Percentiles rank a stretch among this genome's conserved stretches.
phyloP scores from a whole-genome alignment of 2,888 invertebrate genomes.

The Trissolcus japonicus region DNA sequence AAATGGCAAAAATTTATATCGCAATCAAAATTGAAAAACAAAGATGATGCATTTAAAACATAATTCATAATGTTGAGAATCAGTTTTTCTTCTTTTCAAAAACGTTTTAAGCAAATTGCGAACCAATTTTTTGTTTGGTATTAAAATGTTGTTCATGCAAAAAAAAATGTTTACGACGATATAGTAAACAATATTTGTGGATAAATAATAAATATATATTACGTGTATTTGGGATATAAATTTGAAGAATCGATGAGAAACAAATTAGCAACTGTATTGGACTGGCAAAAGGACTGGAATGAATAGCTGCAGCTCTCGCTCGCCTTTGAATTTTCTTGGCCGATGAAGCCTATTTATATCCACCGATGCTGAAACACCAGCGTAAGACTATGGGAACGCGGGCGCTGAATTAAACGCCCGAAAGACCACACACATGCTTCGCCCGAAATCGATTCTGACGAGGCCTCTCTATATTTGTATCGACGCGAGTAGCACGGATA shows the following conservation, averaged over 20 bases:
- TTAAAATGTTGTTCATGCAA: too few species aligned
- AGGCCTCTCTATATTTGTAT: constrained; percentile 42
- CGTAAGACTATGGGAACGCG: constrained; percentile 51
- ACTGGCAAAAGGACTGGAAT: constrained; percentile 50
- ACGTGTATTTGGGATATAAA: neutral
- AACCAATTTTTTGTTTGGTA: too few species aligned
- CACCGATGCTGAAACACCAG: constrained; percentile 50
- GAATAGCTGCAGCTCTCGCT: constrained; percentile 31
- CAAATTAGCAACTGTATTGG: constrained; percentile 52
- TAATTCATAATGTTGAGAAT: too few species aligned
- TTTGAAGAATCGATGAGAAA: constrained; percentile 30
- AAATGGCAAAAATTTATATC: too few species aligned
- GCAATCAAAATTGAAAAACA: too few species aligned
- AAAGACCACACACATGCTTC: constrained; percentile 54
- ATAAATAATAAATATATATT: too few species aligned
- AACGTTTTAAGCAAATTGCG: too few species aligned
- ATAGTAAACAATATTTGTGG: too few species aligned
- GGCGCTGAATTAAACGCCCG: constrained; percentile 49
- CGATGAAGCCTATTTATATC: constrained; percentile 54
- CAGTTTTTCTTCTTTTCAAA: too few species aligned
- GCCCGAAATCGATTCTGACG: constrained; percentile 54
- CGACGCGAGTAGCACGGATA: constrained; percentile 15
- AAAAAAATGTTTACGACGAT: too few species aligned
- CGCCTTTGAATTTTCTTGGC: constrained; percentile 51
- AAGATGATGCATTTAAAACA: too few species aligned